These are phyloP conservation scores for Dicerorhinus sumatrensis DNA, from an alignment of 2,113 vertebrate genomes.

Conservation along the genomic window DNA sequence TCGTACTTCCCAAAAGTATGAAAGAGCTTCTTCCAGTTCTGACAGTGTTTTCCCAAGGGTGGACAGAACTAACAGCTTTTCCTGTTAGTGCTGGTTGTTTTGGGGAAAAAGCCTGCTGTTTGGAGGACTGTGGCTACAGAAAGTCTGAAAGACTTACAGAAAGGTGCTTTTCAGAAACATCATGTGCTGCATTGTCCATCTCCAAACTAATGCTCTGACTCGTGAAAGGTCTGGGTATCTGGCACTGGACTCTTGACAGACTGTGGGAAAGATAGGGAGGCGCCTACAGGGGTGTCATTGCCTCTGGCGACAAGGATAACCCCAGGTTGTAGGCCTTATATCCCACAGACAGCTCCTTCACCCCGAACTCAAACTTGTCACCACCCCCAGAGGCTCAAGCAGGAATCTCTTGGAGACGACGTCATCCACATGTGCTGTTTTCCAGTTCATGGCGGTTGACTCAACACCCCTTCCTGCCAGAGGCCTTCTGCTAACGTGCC, in stretches of 20 bases:
- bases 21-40: background rate
- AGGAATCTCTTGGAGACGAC: background rate
- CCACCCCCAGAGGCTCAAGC: background rate
- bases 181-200: background rate
- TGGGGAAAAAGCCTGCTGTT: background rate
- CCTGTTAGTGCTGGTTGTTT: background rate
- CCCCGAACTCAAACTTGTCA: background rate
- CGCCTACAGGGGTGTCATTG: background rate
- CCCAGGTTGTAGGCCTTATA: background rate
- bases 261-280: background rate
- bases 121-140: background rate
- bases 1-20: background rate
- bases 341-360: background rate
- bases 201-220: background rate
- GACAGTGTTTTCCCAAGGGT: background rate
- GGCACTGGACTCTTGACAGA: background rate
- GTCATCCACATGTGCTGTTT: conserved; percentile 17
- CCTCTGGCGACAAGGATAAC: background rate
- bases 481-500: conserved; percentile 52
- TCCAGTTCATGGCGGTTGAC: conserved; percentile 30
- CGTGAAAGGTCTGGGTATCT: background rate
- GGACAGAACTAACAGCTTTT: background rate
- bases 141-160: background rate
- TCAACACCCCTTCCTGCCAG: conserved; percentile 34
- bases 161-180: background rate